These are phyloP conservation scores for Heteronetta atricapilla DNA, from an alignment of 2,113 vertebrate species.

Conservation along the genomic window DNA sequence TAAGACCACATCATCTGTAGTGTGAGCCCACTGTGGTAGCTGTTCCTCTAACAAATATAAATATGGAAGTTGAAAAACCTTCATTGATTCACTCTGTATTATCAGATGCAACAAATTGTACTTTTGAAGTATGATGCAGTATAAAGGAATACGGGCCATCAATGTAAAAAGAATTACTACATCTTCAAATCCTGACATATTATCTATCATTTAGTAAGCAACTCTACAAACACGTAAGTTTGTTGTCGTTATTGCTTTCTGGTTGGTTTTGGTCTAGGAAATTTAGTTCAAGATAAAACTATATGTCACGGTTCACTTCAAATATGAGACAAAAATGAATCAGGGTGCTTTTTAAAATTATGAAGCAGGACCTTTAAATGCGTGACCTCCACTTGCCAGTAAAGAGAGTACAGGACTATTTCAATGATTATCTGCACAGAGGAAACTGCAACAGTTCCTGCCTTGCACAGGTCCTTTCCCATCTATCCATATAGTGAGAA, in stretches of 20 bases:
- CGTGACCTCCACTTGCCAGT: not conserved
- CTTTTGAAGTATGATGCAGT: not conserved
- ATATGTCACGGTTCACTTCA: not conserved
- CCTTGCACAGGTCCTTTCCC: not conserved
- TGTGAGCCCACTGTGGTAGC: not conserved
- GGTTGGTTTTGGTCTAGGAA: not conserved
- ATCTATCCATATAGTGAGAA: not conserved
- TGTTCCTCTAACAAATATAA: not conserved
- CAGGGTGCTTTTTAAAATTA: not conserved
- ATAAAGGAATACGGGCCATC: not conserved
- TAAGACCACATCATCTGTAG: not conserved
- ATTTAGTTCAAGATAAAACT: not conserved
- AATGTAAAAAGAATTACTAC: not conserved
- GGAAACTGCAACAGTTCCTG: not conserved
- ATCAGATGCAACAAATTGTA: not conserved
- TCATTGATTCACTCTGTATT: not conserved
- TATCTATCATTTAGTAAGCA: not conserved
- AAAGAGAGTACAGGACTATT: not conserved
- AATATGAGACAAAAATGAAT: not conserved
- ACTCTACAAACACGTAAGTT: not conserved
- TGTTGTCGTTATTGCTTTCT: not conserved
- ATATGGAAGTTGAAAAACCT: not conserved
- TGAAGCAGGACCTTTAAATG: not conserved
- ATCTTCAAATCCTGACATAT: not conserved
- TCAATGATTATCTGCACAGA: not conserved